Evolutionary conservation across 2,113 vertebrate species (phyloP), one percentile per base, ranked within the genome.

Genomic region (Bungarus multicinctus): DNA sequence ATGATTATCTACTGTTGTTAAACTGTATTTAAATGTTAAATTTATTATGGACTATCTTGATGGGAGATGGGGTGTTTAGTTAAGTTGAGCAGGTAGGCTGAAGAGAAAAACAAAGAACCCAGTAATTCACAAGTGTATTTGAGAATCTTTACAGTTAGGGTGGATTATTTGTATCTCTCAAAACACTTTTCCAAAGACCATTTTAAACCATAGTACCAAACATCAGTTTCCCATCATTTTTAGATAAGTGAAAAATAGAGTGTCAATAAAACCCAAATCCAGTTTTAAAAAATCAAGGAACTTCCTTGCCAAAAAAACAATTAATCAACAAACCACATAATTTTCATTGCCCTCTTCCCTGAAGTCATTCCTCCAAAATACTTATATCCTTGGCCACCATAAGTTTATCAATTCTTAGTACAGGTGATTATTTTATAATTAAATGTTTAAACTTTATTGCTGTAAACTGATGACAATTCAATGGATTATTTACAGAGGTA

Each of bases 401-500:
- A 86, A 25, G 85, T 47, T 86, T 47, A 52, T 50, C 27, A 87
- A 14, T 50, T 50, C 12, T 50, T 55, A n/a, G 16, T 91, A 16
- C 50, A 34, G 43, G 16, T n/a, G 23, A n/a, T 7, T 25, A 39
- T 58, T 88, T 57, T 23, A 58, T 58, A 39, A 39, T 57, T 23
- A 55, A 55, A 55, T 88, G 52, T 9, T 11, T 23, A 81, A n/a
- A 50, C 18, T 20, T 30, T 11, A 0, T 74, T 58, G 23, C 92
- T 1, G 0, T 57, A 81, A 91, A 11, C 52, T 93, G 10, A 52
- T 92, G 60, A 90, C 11, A 91, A 27, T 90, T 9, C 55, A 93
- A 89, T 18, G 53, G 93, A 95, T 90, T 91, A 22, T 89, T 93
- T 97, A 52, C 96, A 99, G 99, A 96, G 98, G 93, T 25, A 98